These are phyloP conservation scores for Melanogrammus aeglefinus DNA, from an alignment of 2,797 vertebrate genomes.

Conservation along the genomic window DNA sequence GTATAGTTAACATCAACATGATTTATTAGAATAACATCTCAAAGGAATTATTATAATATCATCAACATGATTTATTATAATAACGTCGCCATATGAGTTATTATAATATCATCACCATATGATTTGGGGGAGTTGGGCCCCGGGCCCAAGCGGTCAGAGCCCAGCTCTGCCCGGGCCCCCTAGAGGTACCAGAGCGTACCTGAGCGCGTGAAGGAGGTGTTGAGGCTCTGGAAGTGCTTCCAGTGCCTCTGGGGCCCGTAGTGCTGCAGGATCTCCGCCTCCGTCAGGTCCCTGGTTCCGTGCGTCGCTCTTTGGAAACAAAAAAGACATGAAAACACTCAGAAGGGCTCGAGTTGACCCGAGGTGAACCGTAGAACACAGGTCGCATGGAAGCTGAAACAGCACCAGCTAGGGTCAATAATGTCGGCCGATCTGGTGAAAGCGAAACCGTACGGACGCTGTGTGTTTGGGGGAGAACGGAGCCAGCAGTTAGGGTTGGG, in stretches of 20 bases:
- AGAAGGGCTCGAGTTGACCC: neutral
- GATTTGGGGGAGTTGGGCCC: too few species aligned
- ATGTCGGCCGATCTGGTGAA: neutral
- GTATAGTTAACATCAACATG: neutral
- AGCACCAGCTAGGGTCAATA: neutral
- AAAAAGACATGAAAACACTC: slow-evolving; percentile 29
- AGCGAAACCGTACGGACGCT: too few species aligned
- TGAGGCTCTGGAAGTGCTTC: slow-evolving; percentile 86
- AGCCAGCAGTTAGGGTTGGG: neutral
- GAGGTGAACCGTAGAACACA: neutral
- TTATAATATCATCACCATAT: too few species aligned
- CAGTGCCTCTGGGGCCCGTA: slow-evolving; percentile 84
- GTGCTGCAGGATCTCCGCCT: slow-evolving; percentile 78
- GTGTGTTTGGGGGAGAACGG: too few species aligned
- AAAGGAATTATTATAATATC: too few species aligned
- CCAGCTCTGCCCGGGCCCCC: too few species aligned
- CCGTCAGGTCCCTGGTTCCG: slow-evolving; percentile 81
- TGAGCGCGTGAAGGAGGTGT: slow-evolving; percentile 84
- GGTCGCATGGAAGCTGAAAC: neutral
- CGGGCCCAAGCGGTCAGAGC: too few species aligned
- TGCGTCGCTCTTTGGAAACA: slow-evolving; percentile 83
- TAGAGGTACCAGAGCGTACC: slow-evolving; percentile 65
- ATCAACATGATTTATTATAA: neutral
- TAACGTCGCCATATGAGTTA: too few species aligned
- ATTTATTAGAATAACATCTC: too few species aligned